Evolutionary conservation across 1,140 invertebrate species (phyloP), one percentile per base, ranked within the genome.

Genomic region (Theocolax elegans): DNA sequence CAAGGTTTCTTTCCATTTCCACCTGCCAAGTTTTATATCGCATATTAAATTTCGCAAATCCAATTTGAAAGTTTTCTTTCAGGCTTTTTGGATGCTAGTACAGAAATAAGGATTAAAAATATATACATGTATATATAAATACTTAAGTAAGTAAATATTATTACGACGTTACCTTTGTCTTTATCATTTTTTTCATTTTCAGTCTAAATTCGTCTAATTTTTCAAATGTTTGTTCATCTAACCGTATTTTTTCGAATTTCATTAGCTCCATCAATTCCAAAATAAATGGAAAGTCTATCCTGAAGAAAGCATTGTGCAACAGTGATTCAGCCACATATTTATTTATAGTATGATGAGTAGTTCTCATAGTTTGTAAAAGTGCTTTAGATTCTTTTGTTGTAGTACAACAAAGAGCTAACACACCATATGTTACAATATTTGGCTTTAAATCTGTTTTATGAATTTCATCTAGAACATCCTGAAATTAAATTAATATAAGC

Each of bases 351-450:
- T 90, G 88, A 74, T 89, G 88, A 48, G 88, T 87, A 40, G 85
- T 82, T 73, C 91, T 86, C 89, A 97, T 93, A 78, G 92, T 88
- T 21, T 86, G 75, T 3, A 97, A 63, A 15, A 97, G 87, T 46
- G 89, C 78, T 56, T 83, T 78, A 19, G 90, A 92, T 72, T 90
- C 85, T 23, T 86, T 81, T 65, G 87, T 85, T 7, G 81, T 90
- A 68, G 79, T 81, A 83, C 95, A 97, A 6, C 91, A 88, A 64
- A 96, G 77, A 3, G 95, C 92, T n/a, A 97, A 81, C 2, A 92
- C 89, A 29, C 94, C 95, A 87, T 93, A 97, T 1, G 95, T 96
- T 49, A 95, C 87, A 66, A 95, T 87, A 82, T 97, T 90, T 6
- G 92, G 90, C 44, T 84, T 83, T 15, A 95, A 77, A 62, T 86